Base-by-base conservation (phyloP, 2,797 vertebrate genomes). In the Nannoperca australis region DNA sequence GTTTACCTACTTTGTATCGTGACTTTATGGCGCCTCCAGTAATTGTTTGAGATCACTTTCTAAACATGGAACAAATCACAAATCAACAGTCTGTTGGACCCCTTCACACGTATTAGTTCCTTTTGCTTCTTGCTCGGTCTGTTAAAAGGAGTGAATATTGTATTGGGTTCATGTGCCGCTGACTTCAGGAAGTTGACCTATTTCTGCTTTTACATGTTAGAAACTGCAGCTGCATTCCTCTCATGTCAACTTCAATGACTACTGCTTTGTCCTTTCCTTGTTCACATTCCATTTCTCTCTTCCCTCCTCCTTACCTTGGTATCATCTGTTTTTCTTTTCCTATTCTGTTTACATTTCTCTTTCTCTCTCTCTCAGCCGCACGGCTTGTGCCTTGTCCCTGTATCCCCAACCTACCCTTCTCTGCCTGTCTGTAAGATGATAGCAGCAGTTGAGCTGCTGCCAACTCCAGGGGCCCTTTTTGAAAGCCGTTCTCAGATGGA, bases 371-470 rank as follows among this genome's bases (percentile, higher is more conserved):
- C 22, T 50, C 53, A 42, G 49, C 30, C 15, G 5, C 56, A 22
- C 62, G 56, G 45, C 67, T 78, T 71, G 51, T 81, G 54, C 75
- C 70, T 79, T 84, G 81, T 87, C 74, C 74, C 70, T 51, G 27
- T 70, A 73, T 22, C 66, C 58, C 68, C 7, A 40, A 7, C n/a
- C 17, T 36, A 12, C 4, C 61, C 9, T 34, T 18, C 63, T 62
- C 60, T 42, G 68, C 78, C 60, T 58, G 70, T 76, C 76, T 91
- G 91, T 93, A 94, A 94, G 85, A 85, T 80, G 92, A 94, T 91
- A 91, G 88, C 88, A 83, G 71, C 73, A 69, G 72, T 84, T 24
- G 61, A 78, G 66, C 64, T 51, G 75, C 79, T 86, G 91, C 90
- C 91, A 92, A 80, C 73, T 88, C 83, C 82, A 80, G 88, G 86